Evolutionary conservation across 2,113 vertebrate genomes (phyloP).

Genomic region (Danio rerio): DNA sequence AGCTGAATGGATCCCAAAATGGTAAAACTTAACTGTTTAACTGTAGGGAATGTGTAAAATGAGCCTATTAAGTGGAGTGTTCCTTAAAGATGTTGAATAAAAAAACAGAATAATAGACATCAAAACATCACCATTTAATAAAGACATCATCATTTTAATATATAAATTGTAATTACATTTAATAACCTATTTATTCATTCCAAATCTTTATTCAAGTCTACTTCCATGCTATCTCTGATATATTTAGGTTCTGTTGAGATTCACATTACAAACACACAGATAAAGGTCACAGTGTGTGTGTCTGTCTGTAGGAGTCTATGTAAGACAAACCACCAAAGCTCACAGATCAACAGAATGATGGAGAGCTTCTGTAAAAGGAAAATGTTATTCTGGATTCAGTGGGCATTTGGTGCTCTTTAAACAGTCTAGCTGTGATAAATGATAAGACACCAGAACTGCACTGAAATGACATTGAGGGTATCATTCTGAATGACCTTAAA

Average conservation of each 20-base stretch:
- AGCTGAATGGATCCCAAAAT: too few species aligned
- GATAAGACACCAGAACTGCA: conserved; percentile 65
- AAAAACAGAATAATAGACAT: background rate
- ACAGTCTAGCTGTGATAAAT: conserved; percentile 68
- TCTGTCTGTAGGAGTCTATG: background rate
- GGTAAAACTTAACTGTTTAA: too few species aligned
- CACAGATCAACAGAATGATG: conserved; percentile 41
- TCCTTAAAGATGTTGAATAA: background rate
- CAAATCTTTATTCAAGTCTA: background rate
- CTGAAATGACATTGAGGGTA: conserved; percentile 62
- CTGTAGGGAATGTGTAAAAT: too few species aligned
- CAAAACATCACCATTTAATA: background rate
- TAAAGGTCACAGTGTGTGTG: conserved; percentile 28
- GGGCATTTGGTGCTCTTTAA: conserved; percentile 36
- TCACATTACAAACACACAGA: background rate
- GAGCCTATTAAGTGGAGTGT: too few species aligned
- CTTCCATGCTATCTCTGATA: background rate
- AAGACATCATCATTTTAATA: too few species aligned
- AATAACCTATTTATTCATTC: too few species aligned
- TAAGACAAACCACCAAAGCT: conserved; percentile 3
- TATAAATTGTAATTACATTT: too few species aligned
- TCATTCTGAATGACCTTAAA: conserved; percentile 38
- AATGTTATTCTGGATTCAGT: conserved; percentile 53
- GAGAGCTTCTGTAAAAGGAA: conserved; percentile 38
- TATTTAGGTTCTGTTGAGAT: background rate